These are phyloP conservation scores for Platichthys flesus DNA, from an alignment of 2,113 vertebrate species.

Conservation along the genomic window DNA sequence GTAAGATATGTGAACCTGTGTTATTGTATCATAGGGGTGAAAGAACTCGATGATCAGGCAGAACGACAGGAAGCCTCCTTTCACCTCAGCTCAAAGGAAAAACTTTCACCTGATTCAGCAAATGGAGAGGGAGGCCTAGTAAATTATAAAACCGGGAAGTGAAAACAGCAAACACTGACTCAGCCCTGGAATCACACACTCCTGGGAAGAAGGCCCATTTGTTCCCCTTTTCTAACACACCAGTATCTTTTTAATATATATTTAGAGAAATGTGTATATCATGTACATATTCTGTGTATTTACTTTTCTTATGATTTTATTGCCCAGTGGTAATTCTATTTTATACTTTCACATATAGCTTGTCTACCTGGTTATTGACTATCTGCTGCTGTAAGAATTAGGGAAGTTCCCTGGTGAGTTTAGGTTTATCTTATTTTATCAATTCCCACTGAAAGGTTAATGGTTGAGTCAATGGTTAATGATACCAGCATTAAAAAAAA, in stretches of 20 bases:
- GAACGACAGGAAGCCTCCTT: slow-evolving; percentile 1
- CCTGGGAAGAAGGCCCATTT: background rate
- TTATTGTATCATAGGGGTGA: background rate
- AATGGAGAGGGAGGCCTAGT: background rate
- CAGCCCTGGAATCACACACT: background rate
- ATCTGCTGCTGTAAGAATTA: no score
- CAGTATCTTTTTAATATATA: background rate
- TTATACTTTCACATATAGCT: background rate
- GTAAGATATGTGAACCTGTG: no score
- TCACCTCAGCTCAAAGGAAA: background rate
- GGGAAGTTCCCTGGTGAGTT: no score
- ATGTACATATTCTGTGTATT: no score
- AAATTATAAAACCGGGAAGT: background rate
- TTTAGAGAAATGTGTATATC: background rate
- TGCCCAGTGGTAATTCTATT: background rate
- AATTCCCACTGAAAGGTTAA: no score
- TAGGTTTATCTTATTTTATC: no score
- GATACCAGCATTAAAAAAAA: no score
- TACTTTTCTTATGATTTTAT: no score
- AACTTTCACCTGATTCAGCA: slow-evolving; percentile 30
- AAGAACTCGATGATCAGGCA: background rate
- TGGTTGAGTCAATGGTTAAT: no score
- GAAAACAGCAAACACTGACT: slow-evolving; percentile 1
- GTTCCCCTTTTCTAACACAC: background rate
- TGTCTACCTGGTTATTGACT: no score